Base-by-base conservation (phyloP, 2,888 invertebrate species). In the Lumbricus terrestris region DNA sequence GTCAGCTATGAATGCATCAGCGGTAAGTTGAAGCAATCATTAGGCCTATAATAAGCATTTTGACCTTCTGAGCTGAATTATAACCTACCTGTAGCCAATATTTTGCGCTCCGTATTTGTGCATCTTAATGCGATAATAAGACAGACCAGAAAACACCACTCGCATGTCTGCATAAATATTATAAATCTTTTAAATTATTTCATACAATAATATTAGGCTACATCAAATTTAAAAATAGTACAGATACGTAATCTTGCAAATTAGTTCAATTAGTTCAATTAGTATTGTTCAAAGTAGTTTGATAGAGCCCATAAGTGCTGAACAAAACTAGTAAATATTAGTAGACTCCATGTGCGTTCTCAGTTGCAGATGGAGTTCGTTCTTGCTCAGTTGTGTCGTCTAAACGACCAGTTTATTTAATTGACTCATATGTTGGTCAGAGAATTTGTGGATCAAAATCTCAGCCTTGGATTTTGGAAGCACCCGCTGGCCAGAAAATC, bases 1-100 rank as follows among this genome's bases (percentile, higher is more conserved):
- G 82, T 69, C 34, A 89, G 89, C 69, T 89, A 89, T 35, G 38
- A 82, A 35, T 89, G 89, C 42, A 69, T 89, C 33, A 23, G n/a
- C 23, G 82, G 89, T 89, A 40, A 89, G 42, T 34, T 35, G n/a
- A 33, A n/a, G n/a, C 47, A 23, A 23, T 4, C 18, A 35, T 15
- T 85, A 34, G n/a, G 85, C 18, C 20, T 35, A 33, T 5, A n/a
- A n/a, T n/a, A n/a, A 18, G 20, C n/a, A n/a, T n/a, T n/a, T 20
- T n/a, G 6, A 29, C n/a, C 37, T 35, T 85, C 23, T 47, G 23
- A 20, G 47, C 23, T 47, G 47, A 47, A 23, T 47, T 23, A 23
- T 47, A n/a, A n/a, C n/a, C n/a, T n/a, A n/a, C 69, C n/a, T 69
- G 11, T n/a, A 0, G 11, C n/a, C n/a, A 69, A n/a, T 6, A 29